Evolutionary conservation across 2,113 vertebrate species (phyloP), one percentile per base, ranked within the genome.

Genomic region (Aphyosemion australe): DNA sequence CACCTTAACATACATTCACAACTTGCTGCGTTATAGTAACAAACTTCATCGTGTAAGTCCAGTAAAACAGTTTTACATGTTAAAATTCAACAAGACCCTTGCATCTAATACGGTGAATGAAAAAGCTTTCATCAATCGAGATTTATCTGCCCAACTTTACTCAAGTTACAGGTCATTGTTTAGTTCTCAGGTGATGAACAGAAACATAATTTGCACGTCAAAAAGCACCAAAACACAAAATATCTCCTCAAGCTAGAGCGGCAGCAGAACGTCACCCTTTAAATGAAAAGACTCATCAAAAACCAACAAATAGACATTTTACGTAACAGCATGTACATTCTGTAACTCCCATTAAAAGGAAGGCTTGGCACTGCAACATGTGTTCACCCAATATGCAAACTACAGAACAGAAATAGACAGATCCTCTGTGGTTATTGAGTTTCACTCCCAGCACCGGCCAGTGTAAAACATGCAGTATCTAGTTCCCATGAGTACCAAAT

Each of bases 401-500:
- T 45, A 45, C 55, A 18, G 57, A 65, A 53, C 56, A 59, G 14
- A 76, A 79, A 69, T 55, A 72, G 46, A 20, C 20, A 61, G 37
- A 64, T 43, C 60, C 3, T 52, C 10, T 1, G 10, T n/a, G 43
- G 55, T 53, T 62, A 65, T 19, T 37, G 34, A 12, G 16, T 63
- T 77, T 63, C 39, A 64, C 60, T 42, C 55, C 49, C n/a, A 68
- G 62, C 47, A 31, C 3, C 12, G 8, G 53, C 42, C 55, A 5
- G 5, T 21, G 55, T 77, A 15, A 51, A 31, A 53, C 55, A 41
- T 21, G 56, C 26, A 52, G 52, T 12, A 43, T 55, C 52, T 2
- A 53, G 20, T 59, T 41, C 46, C 59, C 49, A 10, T 43, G 48
- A 57, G 41, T 16, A 7, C 16, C 12, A 42, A 39, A 31, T 19